Evolutionary conservation across 2,113 vertebrate species (phyloP).

Genomic region (Cyprinodon brontotheroides): DNA sequence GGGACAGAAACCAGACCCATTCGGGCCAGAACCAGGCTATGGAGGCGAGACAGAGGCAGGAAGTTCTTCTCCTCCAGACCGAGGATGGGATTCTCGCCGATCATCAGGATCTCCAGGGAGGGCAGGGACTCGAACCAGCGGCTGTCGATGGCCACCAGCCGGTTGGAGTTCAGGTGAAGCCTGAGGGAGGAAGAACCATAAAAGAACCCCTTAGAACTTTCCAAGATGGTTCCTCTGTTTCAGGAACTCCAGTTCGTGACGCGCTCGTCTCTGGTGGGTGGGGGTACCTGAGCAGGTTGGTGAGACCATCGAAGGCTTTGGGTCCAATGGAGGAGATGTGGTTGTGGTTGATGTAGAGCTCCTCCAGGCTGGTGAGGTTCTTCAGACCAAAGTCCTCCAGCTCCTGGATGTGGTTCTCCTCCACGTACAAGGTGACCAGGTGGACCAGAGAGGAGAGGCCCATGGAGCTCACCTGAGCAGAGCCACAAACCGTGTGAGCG

Average conservation of each 20-base stretch:
- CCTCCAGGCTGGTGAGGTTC: slow-evolving; percentile 81
- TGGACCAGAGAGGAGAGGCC: slow-evolving; percentile 75
- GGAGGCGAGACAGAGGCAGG: slow-evolving; percentile 78
- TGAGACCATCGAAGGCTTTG: slow-evolving; percentile 80
- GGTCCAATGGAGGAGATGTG: slow-evolving; percentile 80
- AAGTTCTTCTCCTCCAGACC: slow-evolving; percentile 82
- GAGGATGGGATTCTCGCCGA: slow-evolving; percentile 84
- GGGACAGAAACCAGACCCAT: slow-evolving; percentile 81
- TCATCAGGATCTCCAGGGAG: slow-evolving; percentile 86
- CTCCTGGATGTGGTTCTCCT: slow-evolving; percentile 83
- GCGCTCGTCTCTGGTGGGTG: no score
- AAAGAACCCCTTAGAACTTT: no score
- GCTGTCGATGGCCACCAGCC: slow-evolving; percentile 78
- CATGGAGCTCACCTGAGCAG: slow-evolving; percentile 59
- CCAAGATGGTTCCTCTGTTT: no score
- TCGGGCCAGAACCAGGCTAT: slow-evolving; percentile 83
- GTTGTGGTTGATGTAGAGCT: slow-evolving; percentile 87
- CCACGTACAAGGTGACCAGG: slow-evolving; percentile 84
- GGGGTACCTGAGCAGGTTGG: slow-evolving; percentile 68
- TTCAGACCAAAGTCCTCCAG: slow-evolving; percentile 79
- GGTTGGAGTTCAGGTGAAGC: slow-evolving; percentile 85
- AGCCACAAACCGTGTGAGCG: neutral
- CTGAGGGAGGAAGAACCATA: slow-evolving; percentile 35
- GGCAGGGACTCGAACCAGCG: slow-evolving; percentile 84
- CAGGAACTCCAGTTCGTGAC: no score